Base-by-base conservation (phyloP, 2,797 vertebrate genomes). In the Liasis olivaceus region DNA sequence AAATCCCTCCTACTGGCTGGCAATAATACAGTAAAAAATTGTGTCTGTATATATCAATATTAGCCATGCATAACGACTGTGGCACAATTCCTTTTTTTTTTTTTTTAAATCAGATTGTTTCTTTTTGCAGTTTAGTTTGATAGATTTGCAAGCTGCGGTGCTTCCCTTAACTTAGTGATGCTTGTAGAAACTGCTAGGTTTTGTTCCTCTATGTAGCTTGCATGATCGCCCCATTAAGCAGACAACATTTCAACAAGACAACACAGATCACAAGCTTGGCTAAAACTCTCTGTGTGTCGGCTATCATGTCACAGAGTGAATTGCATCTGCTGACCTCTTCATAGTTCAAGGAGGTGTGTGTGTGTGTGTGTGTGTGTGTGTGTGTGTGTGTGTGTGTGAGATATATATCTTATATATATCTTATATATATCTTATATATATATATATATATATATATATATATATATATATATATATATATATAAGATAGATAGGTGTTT, bases 141-240 rank as follows among this genome's bases (percentile, higher is more conserved):
- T 98, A 98, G 98, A 98, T 98, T 98, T 98, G 97, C 97, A 98
- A 97, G 97, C 97, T 97, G 97, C 96, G 97, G 96, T 97, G 98
- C 97, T 98, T 97, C 97, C 92, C 96, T 84, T 96, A 98, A 98
- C 98, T 98, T 98, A 97, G 98, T 97, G 96, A 97, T 85, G 94
- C 97, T 98, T 97, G 98, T 98, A 98, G 98, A 97, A 98, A 98
- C 93, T 97, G 97, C 97, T 97, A 96, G 97, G 98, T 98, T 99
- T 99, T 99, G 99, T 99, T 98, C 98, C 98, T 98, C 97, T 96
- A 97, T 98, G 98, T 98, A 98, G 98, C 98, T 98, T 98, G 98
- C 98, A 98, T 99, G 98, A 99, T 98, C 98, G 98, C 98, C 98
- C 98, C 99, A 99, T 99, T 99, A 99, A 98, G 98, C 98, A 99